Base-by-base conservation (phyloP, 2,888 invertebrate species). In the Limnephilus rhombicus region DNA sequence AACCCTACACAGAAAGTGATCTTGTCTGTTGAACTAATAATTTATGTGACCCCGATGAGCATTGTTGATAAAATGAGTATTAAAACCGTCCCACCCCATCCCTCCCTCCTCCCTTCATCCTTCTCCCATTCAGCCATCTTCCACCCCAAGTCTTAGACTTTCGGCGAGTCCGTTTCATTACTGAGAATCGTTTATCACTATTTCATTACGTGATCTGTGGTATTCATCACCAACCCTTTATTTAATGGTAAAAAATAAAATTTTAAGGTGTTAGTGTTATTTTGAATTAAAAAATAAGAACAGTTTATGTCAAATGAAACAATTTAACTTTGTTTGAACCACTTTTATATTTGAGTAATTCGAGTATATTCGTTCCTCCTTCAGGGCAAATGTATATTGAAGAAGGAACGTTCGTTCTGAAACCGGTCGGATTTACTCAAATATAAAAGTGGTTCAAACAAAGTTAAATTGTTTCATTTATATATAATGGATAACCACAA, bases 181-280 rank as follows among this genome's bases (percentile, higher is more conserved):
- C 92, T 80, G 88, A 31, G 81, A 90, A 92, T 90, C 93, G 92
- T 93, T 93, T 93, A 93, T 93, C 93, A 93, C 92, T 90, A 93
- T 93, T 93, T 93, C 93, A 93, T 93, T 93, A 93, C 93, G 93
- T 93, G 93, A 90, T 92, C 92, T 93, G 41, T 12, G 68, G 31
- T 90, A 83, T 83, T 90, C 81, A 83, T 90, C 53, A 15, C 49
- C 49, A 31, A 31, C 49, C 85, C 80, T 31, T 85, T n/a, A 37
- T 53, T 82, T 82, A 11, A 82, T 82, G 34, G 5, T 34, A n/a
- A 81, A 49, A 49, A 49, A 24, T 68, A 24, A 68, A n/a, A 24
- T 68, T 68, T 68, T 4, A 18, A 18, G 5, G 13, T 15, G 13
- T 18, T 5, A 18, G 53, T 18, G 18, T 18, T 18, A 3, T 5